Evolutionary conservation across 2,888 invertebrate genomes (phyloP).

Genomic region (Nymphalis polychloros): DNA sequence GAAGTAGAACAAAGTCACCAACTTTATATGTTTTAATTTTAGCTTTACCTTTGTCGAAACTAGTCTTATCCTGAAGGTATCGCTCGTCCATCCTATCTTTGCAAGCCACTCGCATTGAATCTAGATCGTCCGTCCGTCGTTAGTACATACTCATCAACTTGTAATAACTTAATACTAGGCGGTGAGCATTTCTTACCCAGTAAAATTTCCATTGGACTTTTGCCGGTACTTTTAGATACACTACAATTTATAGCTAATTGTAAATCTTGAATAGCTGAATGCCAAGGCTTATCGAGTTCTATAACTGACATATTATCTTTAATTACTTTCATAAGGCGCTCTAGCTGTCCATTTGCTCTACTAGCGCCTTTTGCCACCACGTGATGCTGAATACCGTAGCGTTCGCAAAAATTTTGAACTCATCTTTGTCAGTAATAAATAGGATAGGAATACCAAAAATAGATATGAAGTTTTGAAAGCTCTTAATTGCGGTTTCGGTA

Average conservation of each 20-base stretch:
- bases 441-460: conserved; percentile 27
- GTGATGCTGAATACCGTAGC: no score
- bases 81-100: no score
- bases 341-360: no score
- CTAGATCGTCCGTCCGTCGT: no score
- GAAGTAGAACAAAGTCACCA: conserved; percentile 37
- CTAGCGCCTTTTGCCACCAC: no score
- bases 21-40: conserved; percentile 16
- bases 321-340: conserved; percentile 23
- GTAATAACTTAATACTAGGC: no score
- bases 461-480: conserved; percentile 28
- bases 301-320: conserved; percentile 12
- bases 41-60: conserved; percentile 26
- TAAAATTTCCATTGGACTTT: conserved; percentile 27
- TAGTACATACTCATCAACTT: no score
- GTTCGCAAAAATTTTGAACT: conserved; percentile 29
- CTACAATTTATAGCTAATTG: conserved; percentile 35
- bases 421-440: conserved; percentile 31
- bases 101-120: no score
- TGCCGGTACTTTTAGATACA: conserved; percentile 28
- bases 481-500: conserved; percentile 27
- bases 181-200: no score
- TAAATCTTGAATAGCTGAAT: conserved; percentile 18
- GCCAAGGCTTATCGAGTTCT: conserved; percentile 8
- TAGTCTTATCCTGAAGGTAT: conserved; percentile 27